These are phyloP conservation scores for Rhinoraja longicauda DNA, from an alignment of 2,797 vertebrate species.

Conservation along the genomic window DNA sequence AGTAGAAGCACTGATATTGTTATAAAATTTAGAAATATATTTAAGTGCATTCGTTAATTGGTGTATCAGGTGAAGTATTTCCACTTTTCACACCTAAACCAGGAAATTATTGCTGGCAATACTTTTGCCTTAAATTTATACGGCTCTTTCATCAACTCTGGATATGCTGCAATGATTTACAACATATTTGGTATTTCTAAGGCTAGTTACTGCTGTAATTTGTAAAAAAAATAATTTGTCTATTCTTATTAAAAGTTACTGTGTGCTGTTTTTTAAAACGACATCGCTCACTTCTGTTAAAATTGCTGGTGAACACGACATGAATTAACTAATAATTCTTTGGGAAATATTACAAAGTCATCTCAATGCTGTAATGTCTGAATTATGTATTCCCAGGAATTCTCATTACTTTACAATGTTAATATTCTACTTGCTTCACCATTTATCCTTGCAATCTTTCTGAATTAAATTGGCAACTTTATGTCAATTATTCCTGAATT, in stretches of 20 bases:
- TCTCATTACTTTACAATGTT: neutral
- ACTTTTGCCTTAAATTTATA: neutral
- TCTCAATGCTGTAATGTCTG: neutral
- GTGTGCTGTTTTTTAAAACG: neutral
- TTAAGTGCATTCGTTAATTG: neutral
- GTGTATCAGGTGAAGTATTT: neutral
- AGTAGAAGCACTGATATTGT: neutral
- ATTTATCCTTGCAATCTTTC: neutral
- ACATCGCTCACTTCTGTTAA: neutral
- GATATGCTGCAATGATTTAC: neutral
- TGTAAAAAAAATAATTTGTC: neutral
- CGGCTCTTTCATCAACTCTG: neutral
- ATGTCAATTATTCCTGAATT: neutral
- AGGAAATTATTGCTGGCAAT: neutral
- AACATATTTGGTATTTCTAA: neutral
- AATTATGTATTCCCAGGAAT: neutral
- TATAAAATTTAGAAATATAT: neutral
- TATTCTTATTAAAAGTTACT: neutral
- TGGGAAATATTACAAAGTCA: neutral
- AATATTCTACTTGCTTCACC: neutral
- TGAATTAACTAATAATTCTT: neutral
- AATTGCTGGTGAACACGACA: neutral
- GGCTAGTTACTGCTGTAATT: neutral
- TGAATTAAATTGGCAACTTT: slow-evolving; percentile 19
- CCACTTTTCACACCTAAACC: neutral